Conservation (phyloP, 2,888 invertebrate genomes). For the Peribatodes rhomboidaria region DNA sequence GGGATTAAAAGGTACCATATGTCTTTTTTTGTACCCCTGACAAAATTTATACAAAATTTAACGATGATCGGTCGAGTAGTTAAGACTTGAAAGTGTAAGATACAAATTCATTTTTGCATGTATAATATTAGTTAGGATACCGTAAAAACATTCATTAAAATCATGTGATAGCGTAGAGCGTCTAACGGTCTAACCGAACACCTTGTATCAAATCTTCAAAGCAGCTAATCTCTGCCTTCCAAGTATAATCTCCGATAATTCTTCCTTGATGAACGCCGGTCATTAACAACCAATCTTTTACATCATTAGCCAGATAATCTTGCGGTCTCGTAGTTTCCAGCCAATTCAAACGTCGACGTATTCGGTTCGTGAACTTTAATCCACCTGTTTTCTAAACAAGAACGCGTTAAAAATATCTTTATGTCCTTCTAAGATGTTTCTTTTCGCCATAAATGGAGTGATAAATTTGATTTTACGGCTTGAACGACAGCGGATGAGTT, state of each 20-base stretch:
- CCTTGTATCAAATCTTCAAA: neutral
- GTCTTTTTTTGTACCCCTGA: no score
- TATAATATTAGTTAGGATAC: no score
- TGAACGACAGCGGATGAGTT: conserved; percentile 26
- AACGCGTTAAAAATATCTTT: conserved; percentile 1
- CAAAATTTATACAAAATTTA: no score
- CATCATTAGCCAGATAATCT: conserved; percentile 7
- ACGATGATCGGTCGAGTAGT: no score
- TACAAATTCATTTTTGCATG: no score
- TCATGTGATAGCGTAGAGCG: no score
- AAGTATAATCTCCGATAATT: no score
- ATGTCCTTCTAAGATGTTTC: conserved; percentile 1
- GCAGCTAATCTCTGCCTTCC: neutral
- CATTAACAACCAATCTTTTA: conserved; percentile 1
- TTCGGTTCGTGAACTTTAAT: conserved; percentile 24
- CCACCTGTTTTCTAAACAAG: conserved; percentile 16
- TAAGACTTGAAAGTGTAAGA: no score
- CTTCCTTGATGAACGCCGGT: neutral
- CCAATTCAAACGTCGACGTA: conserved; percentile 14
- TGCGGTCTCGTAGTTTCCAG: conserved; percentile 17
- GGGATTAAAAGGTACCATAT: no score
- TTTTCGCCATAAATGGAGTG: conserved; percentile 25
- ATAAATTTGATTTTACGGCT: conserved; percentile 31
- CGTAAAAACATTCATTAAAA: no score
- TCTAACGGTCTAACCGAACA: no score